phyloP scores from a whole-genome alignment of 2,888 invertebrate genomes.

The Marronus borbonicus region DNA sequence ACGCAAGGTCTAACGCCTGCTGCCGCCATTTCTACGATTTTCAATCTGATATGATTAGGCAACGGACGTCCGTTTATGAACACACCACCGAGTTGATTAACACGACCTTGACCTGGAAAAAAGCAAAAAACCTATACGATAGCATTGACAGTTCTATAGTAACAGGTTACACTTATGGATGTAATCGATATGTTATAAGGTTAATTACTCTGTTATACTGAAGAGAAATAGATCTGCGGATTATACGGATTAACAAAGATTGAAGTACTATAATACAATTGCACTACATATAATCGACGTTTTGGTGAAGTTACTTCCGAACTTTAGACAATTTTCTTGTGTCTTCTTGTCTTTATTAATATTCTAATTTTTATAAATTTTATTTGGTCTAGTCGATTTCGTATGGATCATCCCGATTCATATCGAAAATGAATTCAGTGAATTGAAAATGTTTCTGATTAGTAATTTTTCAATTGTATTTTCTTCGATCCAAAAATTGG shows the following conservation, averaged over 20 bases:
- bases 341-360: too few species aligned
- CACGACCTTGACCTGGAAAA: conserved; percentile 91
- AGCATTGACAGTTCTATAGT: not conserved
- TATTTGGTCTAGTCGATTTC: too few species aligned
- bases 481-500: too few species aligned
- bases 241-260: too few species aligned
- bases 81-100: conserved; percentile 97
- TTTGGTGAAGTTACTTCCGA: too few species aligned
- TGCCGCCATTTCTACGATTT: conserved; percentile 97
- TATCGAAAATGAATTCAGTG: too few species aligned
- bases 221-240: not conserved
- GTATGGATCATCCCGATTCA: too few species aligned
- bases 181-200: not conserved
- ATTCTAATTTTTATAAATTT: too few species aligned
- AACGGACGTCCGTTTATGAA: conserved; percentile 98
- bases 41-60: conserved; percentile 94
- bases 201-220: not conserved
- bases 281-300: too few species aligned
- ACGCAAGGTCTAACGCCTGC: conserved; percentile 95
- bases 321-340: too few species aligned
- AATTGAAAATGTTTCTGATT: too few species aligned
- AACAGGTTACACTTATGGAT: not conserved
- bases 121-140: not conserved
- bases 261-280: not conserved
- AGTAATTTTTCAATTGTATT: too few species aligned